These are phyloP conservation scores for Paradisaea rubra DNA, from an alignment of 2,113 vertebrate genomes.

Conservation along the genomic window DNA sequence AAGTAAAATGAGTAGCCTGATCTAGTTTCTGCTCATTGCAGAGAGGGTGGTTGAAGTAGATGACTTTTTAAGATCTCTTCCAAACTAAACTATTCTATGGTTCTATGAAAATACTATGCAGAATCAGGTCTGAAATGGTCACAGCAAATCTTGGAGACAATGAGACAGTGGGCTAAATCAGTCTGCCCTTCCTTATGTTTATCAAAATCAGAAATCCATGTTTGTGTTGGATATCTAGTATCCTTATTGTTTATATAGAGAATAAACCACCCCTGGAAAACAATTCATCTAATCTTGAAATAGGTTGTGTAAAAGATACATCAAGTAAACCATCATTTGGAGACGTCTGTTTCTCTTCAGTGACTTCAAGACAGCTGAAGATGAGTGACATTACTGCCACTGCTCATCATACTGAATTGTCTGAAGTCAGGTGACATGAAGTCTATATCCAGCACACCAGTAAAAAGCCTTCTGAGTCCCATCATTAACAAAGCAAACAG, in stretches of 20 bases:
- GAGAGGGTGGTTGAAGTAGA: neutral
- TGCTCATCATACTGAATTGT: neutral
- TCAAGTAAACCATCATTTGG: neutral
- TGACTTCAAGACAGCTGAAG: neutral
- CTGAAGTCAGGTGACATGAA: neutral
- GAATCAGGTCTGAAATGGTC: neutral
- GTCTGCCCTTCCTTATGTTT: neutral
- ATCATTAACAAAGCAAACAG: neutral
- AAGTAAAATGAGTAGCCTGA: neutral
- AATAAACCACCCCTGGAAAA: neutral
- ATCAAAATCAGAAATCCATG: neutral
- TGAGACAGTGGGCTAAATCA: neutral
- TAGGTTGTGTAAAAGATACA: neutral
- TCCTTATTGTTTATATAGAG: neutral
- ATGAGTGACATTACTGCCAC: neutral
- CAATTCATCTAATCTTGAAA: neutral
- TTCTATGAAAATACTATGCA: neutral
- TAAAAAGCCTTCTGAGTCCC: neutral
- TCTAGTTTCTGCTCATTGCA: neutral
- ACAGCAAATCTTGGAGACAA: neutral
- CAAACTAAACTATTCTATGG: neutral
- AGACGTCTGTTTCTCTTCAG: neutral
- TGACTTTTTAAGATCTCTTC: neutral
- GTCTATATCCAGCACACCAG: neutral
- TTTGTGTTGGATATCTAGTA: neutral